These are phyloP conservation scores for silkworm (Bombyx mori) DNA, from an alignment of 1,140 invertebrate genomes.

Conservation along the genomic window DNA sequence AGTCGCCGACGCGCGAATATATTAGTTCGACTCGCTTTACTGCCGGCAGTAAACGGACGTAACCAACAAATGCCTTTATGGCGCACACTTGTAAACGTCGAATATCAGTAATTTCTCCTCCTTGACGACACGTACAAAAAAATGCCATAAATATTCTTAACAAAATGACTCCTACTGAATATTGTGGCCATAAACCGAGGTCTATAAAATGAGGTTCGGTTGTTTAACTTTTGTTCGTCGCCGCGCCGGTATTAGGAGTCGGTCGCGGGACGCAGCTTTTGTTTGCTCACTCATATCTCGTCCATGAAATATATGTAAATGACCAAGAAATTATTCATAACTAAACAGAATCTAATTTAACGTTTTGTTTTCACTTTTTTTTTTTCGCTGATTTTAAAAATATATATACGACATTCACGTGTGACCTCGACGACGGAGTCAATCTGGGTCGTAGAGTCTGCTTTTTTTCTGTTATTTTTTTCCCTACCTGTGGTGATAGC, in stretches of 20 bases:
- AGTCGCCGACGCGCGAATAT: constrained; percentile 43
- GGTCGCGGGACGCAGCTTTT: constrained; percentile 38
- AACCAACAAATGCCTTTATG: constrained; percentile 61
- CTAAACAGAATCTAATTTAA: constrained; percentile 38
- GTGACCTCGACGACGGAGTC: too few species aligned
- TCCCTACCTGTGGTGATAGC: too few species aligned
- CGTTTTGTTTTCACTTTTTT: not conserved
- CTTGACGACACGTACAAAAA: constrained; percentile 30
- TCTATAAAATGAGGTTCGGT: constrained; percentile 55
- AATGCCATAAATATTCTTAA: constrained; percentile 61
- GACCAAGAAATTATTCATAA: constrained; percentile 56
- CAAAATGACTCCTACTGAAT: constrained; percentile 61
- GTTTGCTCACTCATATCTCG: constrained; percentile 38
- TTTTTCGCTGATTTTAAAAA: not conserved
- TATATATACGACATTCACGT: too few species aligned
- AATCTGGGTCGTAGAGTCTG: too few species aligned
- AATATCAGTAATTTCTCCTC: constrained; percentile 55
- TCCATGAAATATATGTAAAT: constrained; percentile 58
- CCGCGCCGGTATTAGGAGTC: constrained; percentile 43
- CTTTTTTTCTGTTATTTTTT: too few species aligned
- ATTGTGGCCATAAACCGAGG: constrained; percentile 50
- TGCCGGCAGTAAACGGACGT: constrained; percentile 40
- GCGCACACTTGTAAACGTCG: constrained; percentile 53
- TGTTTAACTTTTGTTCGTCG: constrained; percentile 48
- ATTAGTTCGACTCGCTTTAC: constrained; percentile 40